Conservation (phyloP, 23 tunicate species). For the Aplidium turbinatum region DNA sequence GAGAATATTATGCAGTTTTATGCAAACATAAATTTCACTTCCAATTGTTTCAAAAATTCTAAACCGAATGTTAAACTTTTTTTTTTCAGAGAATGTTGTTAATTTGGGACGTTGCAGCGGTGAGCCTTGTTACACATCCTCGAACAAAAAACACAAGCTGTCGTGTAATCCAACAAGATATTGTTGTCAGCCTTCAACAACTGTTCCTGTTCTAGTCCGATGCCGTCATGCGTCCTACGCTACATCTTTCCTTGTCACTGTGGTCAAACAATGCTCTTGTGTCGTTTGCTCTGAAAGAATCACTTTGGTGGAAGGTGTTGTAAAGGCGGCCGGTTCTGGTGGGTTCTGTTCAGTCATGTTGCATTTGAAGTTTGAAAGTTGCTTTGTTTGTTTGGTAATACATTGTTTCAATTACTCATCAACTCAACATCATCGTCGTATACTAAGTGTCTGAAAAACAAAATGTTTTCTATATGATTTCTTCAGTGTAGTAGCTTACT, state of each 20-base stretch:
- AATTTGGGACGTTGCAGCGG: constrained; percentile 76
- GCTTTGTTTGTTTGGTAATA: too few species aligned
- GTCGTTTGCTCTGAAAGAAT: constrained; percentile 48
- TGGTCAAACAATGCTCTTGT: constrained; percentile 67
- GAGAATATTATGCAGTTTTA: too few species aligned
- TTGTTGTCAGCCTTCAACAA: constrained; percentile 75
- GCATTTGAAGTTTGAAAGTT: background rate
- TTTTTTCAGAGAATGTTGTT: constrained; percentile 42
- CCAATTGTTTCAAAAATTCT: too few species aligned
- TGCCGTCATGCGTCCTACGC: constrained; percentile 56
- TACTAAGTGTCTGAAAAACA: too few species aligned
- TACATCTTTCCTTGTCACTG: constrained; percentile 57
- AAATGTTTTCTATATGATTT: too few species aligned
- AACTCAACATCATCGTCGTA: too few species aligned
- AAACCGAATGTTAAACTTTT: too few species aligned
- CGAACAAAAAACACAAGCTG: background rate
- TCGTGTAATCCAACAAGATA: constrained; percentile 57
- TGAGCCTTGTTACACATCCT: constrained; percentile 51
- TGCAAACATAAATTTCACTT: too few species aligned
- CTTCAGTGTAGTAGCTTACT: too few species aligned
- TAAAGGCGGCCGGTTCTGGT: constrained; percentile 51
- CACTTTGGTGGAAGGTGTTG: constrained; percentile 83
- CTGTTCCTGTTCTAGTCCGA: constrained; percentile 58
- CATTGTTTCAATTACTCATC: too few species aligned
- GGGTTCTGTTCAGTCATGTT: background rate